A percentile compares a stretch with the other conserved stretches of the same genome.
Conservation (phyloP, 92 coral and sea anemone genomes). For the Ricordea florida region DNA sequence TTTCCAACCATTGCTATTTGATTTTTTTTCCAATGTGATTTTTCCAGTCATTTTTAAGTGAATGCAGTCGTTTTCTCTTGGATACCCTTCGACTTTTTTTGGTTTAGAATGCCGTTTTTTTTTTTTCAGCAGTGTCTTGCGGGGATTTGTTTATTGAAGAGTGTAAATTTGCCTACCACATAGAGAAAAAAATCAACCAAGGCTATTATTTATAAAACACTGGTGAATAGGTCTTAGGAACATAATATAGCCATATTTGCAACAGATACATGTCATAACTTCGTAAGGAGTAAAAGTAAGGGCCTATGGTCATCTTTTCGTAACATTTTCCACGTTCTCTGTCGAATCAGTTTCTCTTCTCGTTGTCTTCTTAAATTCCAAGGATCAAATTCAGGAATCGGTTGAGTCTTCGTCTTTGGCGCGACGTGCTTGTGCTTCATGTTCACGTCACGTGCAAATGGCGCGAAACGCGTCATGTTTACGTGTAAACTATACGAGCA, state of each 20-base stretch:
- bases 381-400: background rate
- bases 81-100: background rate
- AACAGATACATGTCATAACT: constrained; percentile 62
- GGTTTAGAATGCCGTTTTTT: background rate
- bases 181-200: constrained; percentile 1
- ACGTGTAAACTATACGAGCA: no score
- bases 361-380: no score
- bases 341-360: no score
- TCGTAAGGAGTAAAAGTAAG: constrained; percentile 89
- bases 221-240: constrained; percentile 27
- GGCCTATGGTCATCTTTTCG: constrained; percentile 73
- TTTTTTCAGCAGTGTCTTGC: background rate
- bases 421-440: no score
- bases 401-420: background rate
- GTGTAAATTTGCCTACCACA: constrained; percentile 21
- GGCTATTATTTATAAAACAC: constrained; percentile 43
- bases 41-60: no score
- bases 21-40: no score
- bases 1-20: no score
- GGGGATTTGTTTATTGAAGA: background rate
- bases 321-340: background rate
- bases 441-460: no score
- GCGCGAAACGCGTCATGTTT: no score
- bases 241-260: constrained; percentile 33
- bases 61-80: no score